Evolutionary conservation across 2,797 vertebrate species (phyloP), one percentile per base, ranked within the genome.

Genomic region (Mus caroli): DNA sequence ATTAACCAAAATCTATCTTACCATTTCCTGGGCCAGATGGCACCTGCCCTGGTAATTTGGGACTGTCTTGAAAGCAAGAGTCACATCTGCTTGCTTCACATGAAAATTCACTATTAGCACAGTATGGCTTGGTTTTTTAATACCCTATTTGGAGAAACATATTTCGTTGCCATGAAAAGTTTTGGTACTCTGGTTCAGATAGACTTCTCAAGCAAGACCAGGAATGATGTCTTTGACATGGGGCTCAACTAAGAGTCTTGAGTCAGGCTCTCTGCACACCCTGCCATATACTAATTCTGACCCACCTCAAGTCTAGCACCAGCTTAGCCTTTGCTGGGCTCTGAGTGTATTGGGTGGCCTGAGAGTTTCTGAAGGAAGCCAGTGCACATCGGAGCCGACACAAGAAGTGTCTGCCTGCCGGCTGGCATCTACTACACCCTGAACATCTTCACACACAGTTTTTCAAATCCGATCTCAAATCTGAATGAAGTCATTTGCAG

Each of bases 1-100:
- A 60, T 77, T 88, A 93, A 87, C 87, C 83, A 40, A 86, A 92
- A 43, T 64, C 94, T 90, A 17, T 50, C 88, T 60, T 76, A 26
- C 56, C 71, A 22, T 46, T 34, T 60, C n/a, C 11, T 22, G 15
- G 64, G 31, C 52, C 71, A 88, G 31, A 9, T 31, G 22, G 20
- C 82, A 85, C 20, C 78, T 28, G 56, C 31, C 54, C 31, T 90
- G 71, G 56, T 84, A 83, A 92, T 14, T 54, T 67, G 79, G 69
- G 26, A 1, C 4, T 85, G 78, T 77, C 40, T 56, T 3, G 22
- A 87, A 92, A 89, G 40, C n/a, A 13, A 86, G 28, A 67, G 52
- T 82, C 46, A 50, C 6, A 9, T 76, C 56, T 12, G 12, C 77
- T 62, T 92, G 60, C 50, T 87, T 90, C 26, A 24, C 12, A 20